phyloP scores from a whole-genome alignment of 2,888 invertebrate species.

The Melikaiella ostensackeni region DNA sequence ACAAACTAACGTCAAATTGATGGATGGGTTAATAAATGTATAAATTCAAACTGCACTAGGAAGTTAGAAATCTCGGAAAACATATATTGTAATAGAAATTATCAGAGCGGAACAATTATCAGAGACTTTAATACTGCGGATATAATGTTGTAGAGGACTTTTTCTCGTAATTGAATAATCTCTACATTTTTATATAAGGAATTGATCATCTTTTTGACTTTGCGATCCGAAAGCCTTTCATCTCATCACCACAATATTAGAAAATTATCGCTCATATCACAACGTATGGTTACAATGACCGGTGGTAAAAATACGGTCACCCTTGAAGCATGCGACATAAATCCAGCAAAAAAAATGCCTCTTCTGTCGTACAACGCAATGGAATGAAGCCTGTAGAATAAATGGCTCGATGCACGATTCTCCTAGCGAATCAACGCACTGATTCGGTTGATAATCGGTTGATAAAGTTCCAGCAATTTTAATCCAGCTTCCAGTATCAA shows the following conservation, averaged over 20 bases:
- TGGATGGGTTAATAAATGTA: conserved; percentile 1
- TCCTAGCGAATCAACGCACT: conserved; percentile 32
- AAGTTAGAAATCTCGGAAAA: background rate
- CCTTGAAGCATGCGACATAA: conserved; percentile 26
- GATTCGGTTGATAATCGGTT: conserved; percentile 65
- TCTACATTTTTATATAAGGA: background rate
- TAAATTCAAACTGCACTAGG: background rate
- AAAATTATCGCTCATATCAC: conserved; percentile 2
- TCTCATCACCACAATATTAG: background rate
- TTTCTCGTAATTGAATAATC: background rate
- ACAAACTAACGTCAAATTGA: background rate
- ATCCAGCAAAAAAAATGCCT: conserved; percentile 28
- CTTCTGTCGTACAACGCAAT: conserved; percentile 37
- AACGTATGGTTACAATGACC: background rate
- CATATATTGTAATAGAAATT: conserved; percentile 8
- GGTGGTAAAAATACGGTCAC: background rate
- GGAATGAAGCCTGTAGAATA: conserved; percentile 60
- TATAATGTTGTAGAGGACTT: background rate
- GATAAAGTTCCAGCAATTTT: conserved; percentile 67
- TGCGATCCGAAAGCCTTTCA: background rate
- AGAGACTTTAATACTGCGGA: background rate
- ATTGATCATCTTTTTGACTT: background rate
- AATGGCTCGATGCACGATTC: conserved; percentile 70
- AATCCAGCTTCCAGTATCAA: conserved; percentile 55
- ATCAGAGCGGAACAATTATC: conserved; percentile 22